Evolutionary conservation across 1,140 invertebrate genomes (phyloP), one percentile per base, ranked within the genome.

Genomic region (Drosophila fuyamai): DNA sequence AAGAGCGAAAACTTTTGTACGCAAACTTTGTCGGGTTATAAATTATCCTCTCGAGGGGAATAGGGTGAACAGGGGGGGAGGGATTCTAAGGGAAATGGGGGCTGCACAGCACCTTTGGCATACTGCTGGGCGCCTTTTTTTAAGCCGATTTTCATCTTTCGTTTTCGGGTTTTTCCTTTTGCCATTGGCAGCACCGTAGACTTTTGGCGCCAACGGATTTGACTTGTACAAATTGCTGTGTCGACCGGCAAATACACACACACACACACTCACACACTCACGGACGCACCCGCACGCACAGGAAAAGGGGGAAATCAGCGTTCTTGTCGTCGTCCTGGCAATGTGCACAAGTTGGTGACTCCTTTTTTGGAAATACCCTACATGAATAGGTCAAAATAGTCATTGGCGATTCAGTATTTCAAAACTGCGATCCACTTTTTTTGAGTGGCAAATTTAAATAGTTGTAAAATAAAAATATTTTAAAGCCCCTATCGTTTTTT

Each of bases 221-320:
- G 84, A 89, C 84, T 89, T 89, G 85, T 79, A 89, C 80, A 89
- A 89, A 89, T 89, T 84, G 84, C 85, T 89, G 84, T 89, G 84
- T 80, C 85, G 82, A 84, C 70, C 67, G 56, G 48, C 27, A 14
- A n/a, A 29, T 5, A 73, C 32, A 71, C 68, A 70, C 23, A 54
- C 38, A 67, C 67, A 67, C 41, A 76, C 40, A 76, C 44, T 59
- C 54, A 65, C 50, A 72, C 35, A 65, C 36, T 40, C 13, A 32
- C 2, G 40, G 51, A 86, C 84, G 84, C 83, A 88, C 79, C 76
- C 83, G 84, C 83, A 88, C 83, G 83, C 83, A 88, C 57, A 68
- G 65, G 23, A 38, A 56, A 57, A 56, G 41, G 63, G 66, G 38
- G 14, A 58, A 74, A 60, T 72, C 70, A 13, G 32, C 60, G 62